Conservation (phyloP, 2,797 vertebrate species). For the Potorous gilbertii region DNA sequence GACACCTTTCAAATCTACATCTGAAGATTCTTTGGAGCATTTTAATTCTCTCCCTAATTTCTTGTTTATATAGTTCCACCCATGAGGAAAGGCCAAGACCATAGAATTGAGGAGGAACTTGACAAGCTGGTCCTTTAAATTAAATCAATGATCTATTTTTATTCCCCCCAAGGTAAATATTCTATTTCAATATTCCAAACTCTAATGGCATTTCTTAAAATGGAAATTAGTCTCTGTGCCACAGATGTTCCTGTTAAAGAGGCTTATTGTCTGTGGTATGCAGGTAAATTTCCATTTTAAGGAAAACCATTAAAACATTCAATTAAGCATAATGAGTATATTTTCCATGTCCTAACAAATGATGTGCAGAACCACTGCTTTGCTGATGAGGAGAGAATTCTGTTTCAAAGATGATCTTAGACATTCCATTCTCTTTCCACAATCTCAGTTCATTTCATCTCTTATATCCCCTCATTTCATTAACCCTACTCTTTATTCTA, state of each 20-base stretch:
- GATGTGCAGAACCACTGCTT: neutral
- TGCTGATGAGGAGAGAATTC: neutral
- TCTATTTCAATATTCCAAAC: neutral
- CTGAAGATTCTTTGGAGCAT: neutral
- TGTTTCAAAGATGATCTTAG: neutral
- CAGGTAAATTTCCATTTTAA: neutral
- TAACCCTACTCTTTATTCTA: neutral
- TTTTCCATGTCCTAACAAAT: neutral
- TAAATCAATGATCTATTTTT: neutral
- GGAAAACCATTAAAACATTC: neutral
- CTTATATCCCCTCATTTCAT: neutral
- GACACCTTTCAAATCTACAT: neutral
- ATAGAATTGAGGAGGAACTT: neutral
- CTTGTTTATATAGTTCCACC: neutral
- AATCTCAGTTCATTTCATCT: neutral
- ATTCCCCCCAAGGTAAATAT: neutral
- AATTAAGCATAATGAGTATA: neutral
- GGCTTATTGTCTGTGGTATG: neutral
- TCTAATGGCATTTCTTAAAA: neutral
- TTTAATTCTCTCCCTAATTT: neutral
- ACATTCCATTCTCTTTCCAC: neutral
- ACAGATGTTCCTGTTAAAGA: neutral
- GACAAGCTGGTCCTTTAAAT: neutral
- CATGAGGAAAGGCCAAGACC: slow-evolving; percentile 5
- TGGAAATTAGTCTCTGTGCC: neutral